These are phyloP conservation scores for Melangyna quadrimaculata DNA, from an alignment of 2,888 invertebrate species.

Conservation along the genomic window DNA sequence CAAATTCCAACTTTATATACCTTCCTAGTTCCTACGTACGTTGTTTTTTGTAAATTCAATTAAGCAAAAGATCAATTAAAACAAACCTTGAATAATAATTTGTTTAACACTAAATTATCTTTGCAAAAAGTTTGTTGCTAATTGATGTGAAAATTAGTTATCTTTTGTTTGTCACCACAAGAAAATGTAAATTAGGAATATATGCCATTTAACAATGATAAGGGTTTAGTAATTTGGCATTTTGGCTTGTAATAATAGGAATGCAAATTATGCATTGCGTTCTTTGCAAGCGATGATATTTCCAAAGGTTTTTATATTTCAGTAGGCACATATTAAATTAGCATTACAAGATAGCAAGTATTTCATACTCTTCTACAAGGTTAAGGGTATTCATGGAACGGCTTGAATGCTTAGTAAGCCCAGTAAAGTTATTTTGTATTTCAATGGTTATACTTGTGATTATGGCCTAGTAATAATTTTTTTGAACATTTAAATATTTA, in stretches of 20 bases:
- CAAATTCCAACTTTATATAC: not conserved
- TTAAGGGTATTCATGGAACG: no score
- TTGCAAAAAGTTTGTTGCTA: not conserved
- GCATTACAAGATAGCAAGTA: no score
- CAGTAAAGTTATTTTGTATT: no score
- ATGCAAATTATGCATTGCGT: not conserved
- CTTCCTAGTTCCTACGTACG: no score
- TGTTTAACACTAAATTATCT: not conserved
- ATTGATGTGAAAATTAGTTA: constrained; percentile 1
- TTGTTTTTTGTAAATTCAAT: not conserved
- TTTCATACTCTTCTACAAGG: no score
- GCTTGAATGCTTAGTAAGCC: no score
- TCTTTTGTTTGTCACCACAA: not conserved
- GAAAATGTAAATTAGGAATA: not conserved
- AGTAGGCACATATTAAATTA: no score
- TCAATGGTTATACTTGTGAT: no score
- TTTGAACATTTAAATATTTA: no score
- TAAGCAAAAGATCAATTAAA: not conserved
- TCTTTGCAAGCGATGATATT: not conserved
- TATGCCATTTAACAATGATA: not conserved
- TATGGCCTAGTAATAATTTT: no score
- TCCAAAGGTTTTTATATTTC: no score
- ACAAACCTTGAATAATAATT: not conserved
- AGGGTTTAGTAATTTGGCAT: not conserved
- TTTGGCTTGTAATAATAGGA: not conserved